phyloP scores from a whole-genome alignment of 2,888 invertebrate genomes.

The Himalopsyche japonica region DNA sequence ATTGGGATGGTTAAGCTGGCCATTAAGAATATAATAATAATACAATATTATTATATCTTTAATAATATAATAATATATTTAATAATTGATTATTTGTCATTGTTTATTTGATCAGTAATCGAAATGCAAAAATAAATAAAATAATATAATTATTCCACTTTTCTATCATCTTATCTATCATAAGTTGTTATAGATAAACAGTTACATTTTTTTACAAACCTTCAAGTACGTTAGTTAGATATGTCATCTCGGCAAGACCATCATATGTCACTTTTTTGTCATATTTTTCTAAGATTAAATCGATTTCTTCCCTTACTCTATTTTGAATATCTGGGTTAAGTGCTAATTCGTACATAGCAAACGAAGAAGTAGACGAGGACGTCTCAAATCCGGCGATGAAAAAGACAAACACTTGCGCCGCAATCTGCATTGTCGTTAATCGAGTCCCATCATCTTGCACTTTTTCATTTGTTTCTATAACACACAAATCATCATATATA shows the following conservation, averaged over 20 bases:
- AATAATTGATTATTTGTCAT: no score
- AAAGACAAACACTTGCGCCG: slow-evolving; percentile 60
- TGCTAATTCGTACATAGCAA: slow-evolving; percentile 55
- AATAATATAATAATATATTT: no score
- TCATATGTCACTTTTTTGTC: slow-evolving; percentile 53
- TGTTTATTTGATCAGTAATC: no score
- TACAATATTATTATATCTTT: no score
- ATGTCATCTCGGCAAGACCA: slow-evolving; percentile 53
- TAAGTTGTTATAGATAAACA: no score
- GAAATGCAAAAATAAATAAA: no score
- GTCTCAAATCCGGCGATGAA: slow-evolving; percentile 61
- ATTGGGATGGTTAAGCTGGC: no score
- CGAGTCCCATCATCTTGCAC: slow-evolving; percentile 25
- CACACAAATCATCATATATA: no score
- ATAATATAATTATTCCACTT: no score
- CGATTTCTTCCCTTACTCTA: slow-evolving; percentile 51
- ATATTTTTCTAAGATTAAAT: slow-evolving; percentile 47
- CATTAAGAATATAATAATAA: no score
- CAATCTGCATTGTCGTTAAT: slow-evolving; percentile 52
- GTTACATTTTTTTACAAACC: slow-evolving; percentile 48
- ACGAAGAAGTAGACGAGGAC: slow-evolving; percentile 54
- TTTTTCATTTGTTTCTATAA: slow-evolving; percentile 2
- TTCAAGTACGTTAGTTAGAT: slow-evolving; percentile 53
- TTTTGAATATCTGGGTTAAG: slow-evolving; percentile 52
- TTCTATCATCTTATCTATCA: no score